Base-by-base conservation (phyloP, 2,113 vertebrate genomes). In the Xyliphius kryptos region DNA sequence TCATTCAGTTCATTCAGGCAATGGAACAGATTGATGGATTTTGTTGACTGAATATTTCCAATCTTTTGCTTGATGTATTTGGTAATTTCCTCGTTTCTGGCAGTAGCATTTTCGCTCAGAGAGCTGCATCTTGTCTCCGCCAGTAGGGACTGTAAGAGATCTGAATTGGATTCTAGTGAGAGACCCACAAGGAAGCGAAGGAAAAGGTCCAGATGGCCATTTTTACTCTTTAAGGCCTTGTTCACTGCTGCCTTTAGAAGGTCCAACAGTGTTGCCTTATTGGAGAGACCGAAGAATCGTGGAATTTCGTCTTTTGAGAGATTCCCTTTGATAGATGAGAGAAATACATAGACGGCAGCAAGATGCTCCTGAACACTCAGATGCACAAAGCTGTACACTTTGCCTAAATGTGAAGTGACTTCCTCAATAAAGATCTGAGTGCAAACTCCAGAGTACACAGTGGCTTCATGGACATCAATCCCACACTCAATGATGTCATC, bases 351-450 rank as follows among this genome's bases (percentile, higher is more conserved):
- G 10, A 65, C 20, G 14, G 62, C 62, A 32, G 62, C 52, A 17
- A 65, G 53, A 37, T 65, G 52, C 49, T 63, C 61, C 47, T 63
- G 61, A 63, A 63, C 20, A 16, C 48, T 41, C 41, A 59, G 21
- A 26, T 59, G 56, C 9, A 59, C 56, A 46, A 59, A 59, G 56
- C 56, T 59, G 41, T 53, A 63, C 13, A 63, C 37, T 10, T 43
- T 53, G 17, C 38, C 38, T 16, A 15, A 36, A 15, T 50, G 9
- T 7, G 11, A 41, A 38, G 13, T 16, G 2, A 11, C 13, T 52
- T 53, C 48, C 37, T 63, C 48, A 4, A 50, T 63, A 22, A 50
- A 63, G 49, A 63, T 53, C 61, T 11, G 61, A 43, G 61, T 63
- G 19, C 61, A 63, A 26, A 63, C 48, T 22, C 61, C 61, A 22